Percentiles rank a stretch among this genome's conserved stretches.
These are phyloP conservation scores for Tuberolachnus salignus DNA, from an alignment of 2,888 invertebrate genomes.

Conservation along the genomic window DNA sequence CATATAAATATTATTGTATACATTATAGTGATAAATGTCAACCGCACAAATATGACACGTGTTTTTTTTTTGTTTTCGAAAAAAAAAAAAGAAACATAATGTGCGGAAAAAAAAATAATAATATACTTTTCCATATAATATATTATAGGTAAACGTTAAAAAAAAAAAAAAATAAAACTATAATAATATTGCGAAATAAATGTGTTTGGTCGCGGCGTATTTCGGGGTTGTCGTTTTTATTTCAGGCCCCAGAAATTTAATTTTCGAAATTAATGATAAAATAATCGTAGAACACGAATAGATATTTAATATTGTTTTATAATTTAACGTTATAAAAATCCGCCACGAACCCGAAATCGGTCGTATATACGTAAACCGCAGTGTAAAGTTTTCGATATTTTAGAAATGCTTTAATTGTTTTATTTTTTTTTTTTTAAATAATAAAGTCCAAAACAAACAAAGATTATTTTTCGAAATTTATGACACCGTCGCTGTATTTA, in stretches of 20 bases:
- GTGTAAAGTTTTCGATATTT: slow-evolving; percentile 18
- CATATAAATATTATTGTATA: not conserved
- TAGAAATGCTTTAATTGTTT: not conserved
- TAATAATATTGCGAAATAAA: not conserved
- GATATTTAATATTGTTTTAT: not conserved
- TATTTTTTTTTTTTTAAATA: no score
- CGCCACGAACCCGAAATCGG: no score
- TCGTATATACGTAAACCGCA: no score
- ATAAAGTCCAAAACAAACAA: no score
- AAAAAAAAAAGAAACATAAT: no score
- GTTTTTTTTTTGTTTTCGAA: not conserved
- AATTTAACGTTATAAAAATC: no score
- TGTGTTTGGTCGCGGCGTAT: no score
- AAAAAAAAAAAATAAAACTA: no score
- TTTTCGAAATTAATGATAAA: slow-evolving; percentile 2
- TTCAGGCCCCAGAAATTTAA: not conserved
- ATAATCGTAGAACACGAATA: not conserved
- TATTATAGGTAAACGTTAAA: not conserved
- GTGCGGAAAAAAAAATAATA: not conserved
- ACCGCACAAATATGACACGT: not conserved
- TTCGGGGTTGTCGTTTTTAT: not conserved
- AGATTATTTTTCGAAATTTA: no score
- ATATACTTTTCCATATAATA: not conserved
- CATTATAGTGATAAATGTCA: slow-evolving; percentile 23
- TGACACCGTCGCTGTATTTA: no score